Percentiles rank a stretch among this genome's conserved stretches.
Conservation (phyloP, 1,140 invertebrate species). For the Lordiphosa stackelbergi region DNA sequence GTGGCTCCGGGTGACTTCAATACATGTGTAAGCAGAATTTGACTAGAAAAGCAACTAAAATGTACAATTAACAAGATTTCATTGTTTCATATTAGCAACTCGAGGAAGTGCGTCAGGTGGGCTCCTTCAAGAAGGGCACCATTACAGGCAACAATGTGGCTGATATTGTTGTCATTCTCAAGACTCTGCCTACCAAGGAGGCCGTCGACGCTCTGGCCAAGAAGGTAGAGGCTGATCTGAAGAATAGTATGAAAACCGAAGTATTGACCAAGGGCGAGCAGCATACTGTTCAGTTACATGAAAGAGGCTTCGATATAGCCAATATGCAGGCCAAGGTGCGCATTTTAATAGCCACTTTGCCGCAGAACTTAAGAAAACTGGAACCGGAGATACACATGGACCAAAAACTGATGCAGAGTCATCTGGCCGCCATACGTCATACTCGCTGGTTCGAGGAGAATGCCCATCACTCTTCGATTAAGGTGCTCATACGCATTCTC, state of each 20-base stretch:
- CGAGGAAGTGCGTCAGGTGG: conserved; percentile 96
- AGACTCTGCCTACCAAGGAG: conserved; percentile 97
- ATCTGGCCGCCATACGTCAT: conserved; percentile 95
- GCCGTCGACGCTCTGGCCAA: conserved; percentile 93
- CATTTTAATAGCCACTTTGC: conserved; percentile 94
- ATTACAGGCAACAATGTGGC: conserved; percentile 97
- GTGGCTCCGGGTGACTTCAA: conserved; percentile 95
- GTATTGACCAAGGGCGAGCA: conserved; percentile 80
- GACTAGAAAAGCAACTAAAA: background rate
- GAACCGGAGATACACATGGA: conserved; percentile 95
- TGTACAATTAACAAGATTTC: background rate
- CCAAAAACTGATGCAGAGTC: conserved; percentile 89
- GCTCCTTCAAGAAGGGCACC: conserved; percentile 98
- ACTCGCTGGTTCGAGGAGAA: conserved; percentile 99
- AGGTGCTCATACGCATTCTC: conserved; percentile 92
- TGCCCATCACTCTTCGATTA: conserved; percentile 97
- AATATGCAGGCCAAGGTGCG: conserved; percentile 90
- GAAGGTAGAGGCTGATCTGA: conserved; percentile 91
- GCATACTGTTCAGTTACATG: conserved; percentile 82
- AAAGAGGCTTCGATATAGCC: conserved; percentile 90
- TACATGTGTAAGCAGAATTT: conserved; percentile 89
- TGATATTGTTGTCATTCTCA: conserved; percentile 98
- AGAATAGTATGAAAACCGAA: conserved; percentile 82
- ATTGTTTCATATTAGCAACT: conserved; percentile 84
- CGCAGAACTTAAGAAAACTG: conserved; percentile 94